Evolutionary conservation across 2,797 vertebrate species (phyloP).

Genomic region (Pseudomugil tenellus): DNA sequence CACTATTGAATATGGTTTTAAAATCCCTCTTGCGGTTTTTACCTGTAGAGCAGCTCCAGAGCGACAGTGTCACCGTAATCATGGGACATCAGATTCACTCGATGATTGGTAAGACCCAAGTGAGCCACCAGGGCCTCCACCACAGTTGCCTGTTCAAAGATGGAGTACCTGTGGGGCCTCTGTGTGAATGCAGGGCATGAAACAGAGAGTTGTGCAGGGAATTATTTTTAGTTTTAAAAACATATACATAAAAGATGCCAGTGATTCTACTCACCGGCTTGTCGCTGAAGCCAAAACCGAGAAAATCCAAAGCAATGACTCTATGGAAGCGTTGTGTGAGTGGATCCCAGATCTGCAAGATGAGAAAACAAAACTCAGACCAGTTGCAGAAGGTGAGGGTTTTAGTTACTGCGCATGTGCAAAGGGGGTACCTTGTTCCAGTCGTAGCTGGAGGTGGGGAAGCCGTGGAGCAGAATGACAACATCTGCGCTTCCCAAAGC

Average conservation of each 20-base stretch:
- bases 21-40: not conserved
- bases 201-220: not conserved
- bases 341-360: slow-evolving; percentile 91
- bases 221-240: not conserved
- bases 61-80: slow-evolving; percentile 96
- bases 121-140: slow-evolving; percentile 89
- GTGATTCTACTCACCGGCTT: slow-evolving; percentile 87
- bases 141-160: slow-evolving; percentile 94
- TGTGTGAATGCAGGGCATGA: slow-evolving; percentile 49
- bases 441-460: slow-evolving; percentile 95
- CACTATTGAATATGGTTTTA: not conserved
- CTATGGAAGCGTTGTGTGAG: slow-evolving; percentile 90
- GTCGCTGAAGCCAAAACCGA: slow-evolving; percentile 97
- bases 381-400: not conserved
- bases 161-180: slow-evolving; percentile 93
- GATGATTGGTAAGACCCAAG: slow-evolving; percentile 85
- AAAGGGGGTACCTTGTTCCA: slow-evolving; percentile 90
- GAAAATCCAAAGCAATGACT: slow-evolving; percentile 92
- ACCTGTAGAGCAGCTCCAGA: slow-evolving; percentile 94
- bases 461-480: slow-evolving; percentile 90
- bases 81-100: slow-evolving; percentile 91
- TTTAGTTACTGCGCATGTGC: not conserved
- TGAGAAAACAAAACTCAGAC: not conserved
- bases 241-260: not conserved
- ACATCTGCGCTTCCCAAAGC: slow-evolving; percentile 90